These are phyloP conservation scores for Carpatolechia fugitivella DNA, from an alignment of 2,888 invertebrate species.

Conservation along the genomic window DNA sequence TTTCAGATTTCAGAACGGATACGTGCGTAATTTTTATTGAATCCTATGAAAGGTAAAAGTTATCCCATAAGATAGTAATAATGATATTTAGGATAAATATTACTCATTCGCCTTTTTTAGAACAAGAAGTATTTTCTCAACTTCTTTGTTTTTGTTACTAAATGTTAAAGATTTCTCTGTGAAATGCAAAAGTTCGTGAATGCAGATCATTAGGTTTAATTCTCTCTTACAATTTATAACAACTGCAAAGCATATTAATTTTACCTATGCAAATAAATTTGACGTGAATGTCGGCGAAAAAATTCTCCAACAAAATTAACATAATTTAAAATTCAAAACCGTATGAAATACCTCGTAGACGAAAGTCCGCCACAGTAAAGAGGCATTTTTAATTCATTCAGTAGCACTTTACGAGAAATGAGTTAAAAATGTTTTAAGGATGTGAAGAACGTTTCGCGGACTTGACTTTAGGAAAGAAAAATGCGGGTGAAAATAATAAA, in stretches of 20 bases:
- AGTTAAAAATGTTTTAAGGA: constrained; percentile 52
- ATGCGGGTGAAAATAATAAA: constrained; percentile 72
- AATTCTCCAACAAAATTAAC: constrained; percentile 52
- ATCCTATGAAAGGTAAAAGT: too few species aligned
- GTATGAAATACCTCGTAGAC: constrained; percentile 59
- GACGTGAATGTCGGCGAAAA: constrained; percentile 35
- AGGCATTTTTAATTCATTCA: constrained; percentile 64
- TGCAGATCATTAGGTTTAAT: not conserved
- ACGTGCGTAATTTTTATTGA: too few species aligned
- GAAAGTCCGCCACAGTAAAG: constrained; percentile 56
- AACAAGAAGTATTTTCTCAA: too few species aligned
- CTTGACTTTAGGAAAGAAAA: constrained; percentile 69
- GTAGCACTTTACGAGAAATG: constrained; percentile 44
- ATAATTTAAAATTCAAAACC: constrained; percentile 66
- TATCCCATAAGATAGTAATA: too few species aligned
- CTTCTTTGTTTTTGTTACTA: too few species aligned
- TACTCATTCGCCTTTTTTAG: too few species aligned
- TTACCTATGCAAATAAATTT: constrained; percentile 35
- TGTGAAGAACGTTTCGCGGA: constrained; percentile 48
- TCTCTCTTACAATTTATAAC: not conserved
- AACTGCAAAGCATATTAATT: constrained; percentile 23
- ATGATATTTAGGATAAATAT: too few species aligned
- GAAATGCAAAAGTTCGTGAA: constrained; percentile 8
- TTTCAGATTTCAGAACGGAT: too few species aligned
- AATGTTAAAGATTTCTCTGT: too few species aligned